Evolutionary conservation across 2,888 invertebrate genomes (phyloP), one percentile per base, ranked within the genome.

Genomic region (Gari tellinella): DNA sequence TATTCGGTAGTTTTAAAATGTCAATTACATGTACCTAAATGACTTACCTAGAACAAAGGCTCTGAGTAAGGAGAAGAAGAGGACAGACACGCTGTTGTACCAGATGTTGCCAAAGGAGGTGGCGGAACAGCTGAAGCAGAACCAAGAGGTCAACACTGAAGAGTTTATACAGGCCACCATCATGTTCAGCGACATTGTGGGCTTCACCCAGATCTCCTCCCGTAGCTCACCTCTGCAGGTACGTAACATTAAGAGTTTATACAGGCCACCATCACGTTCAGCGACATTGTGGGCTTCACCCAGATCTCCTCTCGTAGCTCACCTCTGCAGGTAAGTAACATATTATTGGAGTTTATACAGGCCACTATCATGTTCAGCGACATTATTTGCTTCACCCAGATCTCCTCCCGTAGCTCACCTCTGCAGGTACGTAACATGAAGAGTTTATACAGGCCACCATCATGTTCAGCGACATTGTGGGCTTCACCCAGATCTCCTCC

Each of bases 81-180:
- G 88, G 19, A 88, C 90, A 0, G 89, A 90, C 60, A 79, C 81
- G 0, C 69, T 90, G 23, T 77, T 90, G n/a, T 90, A 90, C 55
- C 90, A 90, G 80, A 90, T 90, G 90, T 61, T 90, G 49, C 90
- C 90, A 5, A 88, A 87, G 60, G 84, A 87, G 4, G 90, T 90
- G 14, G 90, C 90, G 1, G 86, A 88, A 17, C 88, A 88, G 75
- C 79, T 90, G 49, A 90, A 90, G 66, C 74, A 81, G 65, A 87
- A 86, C 48, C 79, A 83, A 23, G 80, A 82, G 51, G 87, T 89
- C 3, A 74, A 73, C 5, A 89, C 90, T 0, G 88, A 89, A 72
- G 83, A 80, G 48, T 90, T 83, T 49, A 72, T 76, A 2, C 85
- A 87, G 26, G 86, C 86, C 7, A 89, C 90, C 14, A 83, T 90